Percentiles rank a stretch among this genome's conserved stretches.
phyloP scores from a whole-genome alignment of 2,797 vertebrate genomes.

The Caiman crocodilus region DNA sequence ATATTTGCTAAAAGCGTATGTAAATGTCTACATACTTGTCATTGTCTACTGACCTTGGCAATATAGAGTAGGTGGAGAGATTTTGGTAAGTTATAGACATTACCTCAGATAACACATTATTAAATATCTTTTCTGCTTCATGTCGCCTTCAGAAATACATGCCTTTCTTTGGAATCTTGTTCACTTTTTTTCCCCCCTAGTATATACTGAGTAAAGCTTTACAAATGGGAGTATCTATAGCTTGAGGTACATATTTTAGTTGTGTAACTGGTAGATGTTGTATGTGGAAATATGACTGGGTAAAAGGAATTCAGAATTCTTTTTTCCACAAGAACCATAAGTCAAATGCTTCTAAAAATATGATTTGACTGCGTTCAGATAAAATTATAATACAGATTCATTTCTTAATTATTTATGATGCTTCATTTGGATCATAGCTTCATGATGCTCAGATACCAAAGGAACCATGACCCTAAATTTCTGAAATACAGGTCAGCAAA shows the following conservation, averaged over 20 bases:
- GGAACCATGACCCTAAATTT: not conserved
- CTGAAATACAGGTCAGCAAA: not conserved
- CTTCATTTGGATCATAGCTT: not conserved
- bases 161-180: not conserved
- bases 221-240: not conserved
- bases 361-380: not conserved
- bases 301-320: not conserved
- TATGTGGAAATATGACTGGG: not conserved
- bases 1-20: not conserved
- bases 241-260: not conserved
- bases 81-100: not conserved
- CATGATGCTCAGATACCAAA: not conserved
- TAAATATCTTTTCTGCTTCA: not conserved
- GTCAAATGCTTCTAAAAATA: not conserved
- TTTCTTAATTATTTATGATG: not conserved
- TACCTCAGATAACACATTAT: not conserved
- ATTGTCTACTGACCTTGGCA: not conserved
- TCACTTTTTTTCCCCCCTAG: not conserved
- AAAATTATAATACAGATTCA: not conserved
- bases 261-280: not conserved
- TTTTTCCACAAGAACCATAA: not conserved
- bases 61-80: not conserved
- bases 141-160: not conserved
- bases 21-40: not conserved
- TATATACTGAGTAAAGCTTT: not conserved